phyloP scores from a whole-genome alignment of 1,140 invertebrate genomes.

The Semibalanus balanoides region DNA sequence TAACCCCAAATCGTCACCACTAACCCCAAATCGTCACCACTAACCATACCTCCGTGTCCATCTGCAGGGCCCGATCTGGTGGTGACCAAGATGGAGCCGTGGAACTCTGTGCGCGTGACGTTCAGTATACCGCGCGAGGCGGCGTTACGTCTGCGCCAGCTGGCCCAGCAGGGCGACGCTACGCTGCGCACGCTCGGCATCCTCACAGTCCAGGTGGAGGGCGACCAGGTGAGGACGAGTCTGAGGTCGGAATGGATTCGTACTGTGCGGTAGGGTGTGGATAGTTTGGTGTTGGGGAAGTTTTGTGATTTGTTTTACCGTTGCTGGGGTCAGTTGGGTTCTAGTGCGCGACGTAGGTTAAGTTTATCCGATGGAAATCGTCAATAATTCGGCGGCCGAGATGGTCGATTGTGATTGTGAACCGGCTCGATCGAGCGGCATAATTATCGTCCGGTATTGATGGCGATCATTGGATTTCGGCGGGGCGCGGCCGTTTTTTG shows the following conservation, averaged over 20 bases:
- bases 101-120: slow-evolving; percentile 93
- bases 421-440: no score
- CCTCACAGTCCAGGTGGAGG: slow-evolving; percentile 87
- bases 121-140: slow-evolving; percentile 91
- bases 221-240: slow-evolving; percentile 76
- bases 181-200: slow-evolving; percentile 80
- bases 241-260: no score
- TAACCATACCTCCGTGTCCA: no score
- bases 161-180: slow-evolving; percentile 75
- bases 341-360: no score
- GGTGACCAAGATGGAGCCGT: slow-evolving; percentile 84
- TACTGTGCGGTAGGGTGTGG: no score
- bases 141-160: slow-evolving; percentile 66
- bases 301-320: no score
- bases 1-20: no score
- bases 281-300: no score
- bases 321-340: no score
- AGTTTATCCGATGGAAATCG: background rate
- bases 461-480: background rate
- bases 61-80: slow-evolving; percentile 35
- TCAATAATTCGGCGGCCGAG: background rate
- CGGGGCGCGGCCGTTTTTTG: background rate
- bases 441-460: no score
- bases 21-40: no score
- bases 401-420: no score